Evolutionary conservation across 2,797 vertebrate genomes (phyloP).

Genomic region (Lepilemur ruficaudatus): DNA sequence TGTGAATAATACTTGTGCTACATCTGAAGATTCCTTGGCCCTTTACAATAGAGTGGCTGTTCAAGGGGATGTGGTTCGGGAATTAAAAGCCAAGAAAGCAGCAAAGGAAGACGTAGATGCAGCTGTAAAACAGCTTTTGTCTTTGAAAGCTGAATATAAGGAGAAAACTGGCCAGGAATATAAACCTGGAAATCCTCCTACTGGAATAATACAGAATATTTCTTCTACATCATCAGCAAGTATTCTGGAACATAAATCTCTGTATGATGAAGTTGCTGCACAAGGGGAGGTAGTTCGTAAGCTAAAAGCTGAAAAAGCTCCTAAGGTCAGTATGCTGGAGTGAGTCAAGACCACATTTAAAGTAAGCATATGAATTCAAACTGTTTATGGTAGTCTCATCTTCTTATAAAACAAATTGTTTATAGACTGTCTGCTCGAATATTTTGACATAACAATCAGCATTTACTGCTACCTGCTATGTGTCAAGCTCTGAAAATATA

Average conservation of each 20-base stretch:
- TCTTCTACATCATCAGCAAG: constrained; percentile 50
- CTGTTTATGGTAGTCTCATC: background rate
- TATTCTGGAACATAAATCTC: constrained; percentile 69
- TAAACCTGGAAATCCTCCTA: constrained; percentile 86
- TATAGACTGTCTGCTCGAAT: background rate
- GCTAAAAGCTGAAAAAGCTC: constrained; percentile 91
- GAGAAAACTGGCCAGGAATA: constrained; percentile 92
- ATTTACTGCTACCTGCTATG: background rate
- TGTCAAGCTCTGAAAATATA: background rate
- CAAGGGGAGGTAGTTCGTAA: constrained; percentile 95
- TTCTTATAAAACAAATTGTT: background rate
- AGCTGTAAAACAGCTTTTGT: constrained; percentile 91
- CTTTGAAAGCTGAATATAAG: constrained; percentile 92
- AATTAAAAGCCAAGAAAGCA: constrained; percentile 92
- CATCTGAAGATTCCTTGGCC: constrained; percentile 69
- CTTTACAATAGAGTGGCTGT: constrained; percentile 88
- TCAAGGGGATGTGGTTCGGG: constrained; percentile 92
- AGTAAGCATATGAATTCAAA: background rate
- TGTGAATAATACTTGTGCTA: background rate
- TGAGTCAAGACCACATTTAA: fast-evolving
- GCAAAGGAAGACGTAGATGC: constrained; percentile 92
- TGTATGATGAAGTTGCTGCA: constrained; percentile 88
- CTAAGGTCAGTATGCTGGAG: constrained; percentile 87
- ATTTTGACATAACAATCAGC: background rate
- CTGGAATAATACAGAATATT: background rate